Evolutionary conservation across 2,113 vertebrate genomes (phyloP), one percentile per base, ranked within the genome.

Genomic region (Rhodinocichla rosea): DNA sequence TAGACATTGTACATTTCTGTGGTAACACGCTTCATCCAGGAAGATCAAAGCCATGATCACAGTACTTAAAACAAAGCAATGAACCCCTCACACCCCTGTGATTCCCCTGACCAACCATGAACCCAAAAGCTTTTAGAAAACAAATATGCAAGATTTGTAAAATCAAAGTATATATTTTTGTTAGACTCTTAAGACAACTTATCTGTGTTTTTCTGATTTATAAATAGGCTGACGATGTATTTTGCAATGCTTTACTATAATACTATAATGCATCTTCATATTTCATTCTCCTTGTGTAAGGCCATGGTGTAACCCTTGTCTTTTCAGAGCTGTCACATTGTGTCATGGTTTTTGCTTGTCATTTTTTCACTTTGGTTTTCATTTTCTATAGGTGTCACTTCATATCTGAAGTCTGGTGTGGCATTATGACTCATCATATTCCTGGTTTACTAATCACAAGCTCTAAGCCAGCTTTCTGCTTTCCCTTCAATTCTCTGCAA

Each of bases 1-100:
- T 44, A 78, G 56, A 64, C 91, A 85, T 50, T 91, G 89, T 84
- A 76, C 39, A 74, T 93, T 96, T 95, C 89, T 97, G 86, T 56
- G 77, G 92, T 82, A 89, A 80, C 71, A 44, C 39, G 42, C 18
- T 91, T 94, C 64, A 83, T 80, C 56, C 63, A 71, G 67, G 40
- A 95, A 92, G 62, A 27, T 67, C 47, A 83, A 78, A 80, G 32
- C 28, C 90, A 69, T 60, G 53, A 62, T 47, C 5, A 68, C 63
- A 56, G 16, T 44, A 71, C 42, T 40, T 57, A 75, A 49, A 44
- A n/a, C 40, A 4, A 0, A 1, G 0, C 15, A 67, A 22, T 18
- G 71, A 92, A 35, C n/a, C 5, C 7, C 4, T 9, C 11, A 3
- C 10, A 32, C 18, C 10, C 27, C 12, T 64, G 13, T 44, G 17